Evolutionary conservation across 2,888 invertebrate species (phyloP).

Genomic region (Polymixis flavicincta): DNA sequence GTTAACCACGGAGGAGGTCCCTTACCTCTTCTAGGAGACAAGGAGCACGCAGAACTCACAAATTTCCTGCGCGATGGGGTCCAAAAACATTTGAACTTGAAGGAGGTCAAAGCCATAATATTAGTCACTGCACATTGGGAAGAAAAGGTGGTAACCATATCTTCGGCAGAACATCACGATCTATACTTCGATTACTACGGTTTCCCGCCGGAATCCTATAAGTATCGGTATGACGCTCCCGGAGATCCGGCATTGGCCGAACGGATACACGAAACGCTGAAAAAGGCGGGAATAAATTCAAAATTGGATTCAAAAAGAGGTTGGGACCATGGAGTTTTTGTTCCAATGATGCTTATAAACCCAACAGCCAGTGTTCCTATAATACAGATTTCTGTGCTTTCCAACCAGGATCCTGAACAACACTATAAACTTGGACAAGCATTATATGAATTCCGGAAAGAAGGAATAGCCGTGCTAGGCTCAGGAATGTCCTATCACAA

Average conservation of each 20-base stretch:
- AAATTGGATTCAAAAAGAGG: slow-evolving; percentile 84
- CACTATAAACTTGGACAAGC: slow-evolving; percentile 84
- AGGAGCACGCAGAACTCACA: slow-evolving; percentile 83
- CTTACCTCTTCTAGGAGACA: slow-evolving; percentile 84
- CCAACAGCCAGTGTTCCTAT: slow-evolving; percentile 86
- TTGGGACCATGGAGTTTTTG: slow-evolving; percentile 89
- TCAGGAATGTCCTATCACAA: slow-evolving; percentile 89
- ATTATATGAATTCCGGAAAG: slow-evolving; percentile 81
- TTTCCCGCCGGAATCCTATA: slow-evolving; percentile 86
- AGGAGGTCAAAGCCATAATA: slow-evolving; percentile 84
- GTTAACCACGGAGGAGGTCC: slow-evolving; percentile 89
- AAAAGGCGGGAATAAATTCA: slow-evolving; percentile 80
- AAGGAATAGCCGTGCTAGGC: slow-evolving; percentile 84
- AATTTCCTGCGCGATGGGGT: slow-evolving; percentile 83
- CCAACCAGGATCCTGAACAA: slow-evolving; percentile 80
- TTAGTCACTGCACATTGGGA: slow-evolving; percentile 88
- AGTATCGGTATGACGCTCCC: slow-evolving; percentile 85
- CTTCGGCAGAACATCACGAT: slow-evolving; percentile 83
- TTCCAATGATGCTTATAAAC: slow-evolving; percentile 88
- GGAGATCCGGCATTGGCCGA: slow-evolving; percentile 83
- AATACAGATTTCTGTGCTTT: slow-evolving; percentile 83
- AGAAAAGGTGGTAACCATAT: slow-evolving; percentile 83
- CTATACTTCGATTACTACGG: slow-evolving; percentile 88
- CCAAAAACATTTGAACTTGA: slow-evolving; percentile 82
- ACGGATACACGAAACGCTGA: slow-evolving; percentile 77